Evolutionary conservation across 2,888 invertebrate species (phyloP), one percentile per base, ranked within the genome.

Genomic region (Trissoscelio sp.): DNA sequence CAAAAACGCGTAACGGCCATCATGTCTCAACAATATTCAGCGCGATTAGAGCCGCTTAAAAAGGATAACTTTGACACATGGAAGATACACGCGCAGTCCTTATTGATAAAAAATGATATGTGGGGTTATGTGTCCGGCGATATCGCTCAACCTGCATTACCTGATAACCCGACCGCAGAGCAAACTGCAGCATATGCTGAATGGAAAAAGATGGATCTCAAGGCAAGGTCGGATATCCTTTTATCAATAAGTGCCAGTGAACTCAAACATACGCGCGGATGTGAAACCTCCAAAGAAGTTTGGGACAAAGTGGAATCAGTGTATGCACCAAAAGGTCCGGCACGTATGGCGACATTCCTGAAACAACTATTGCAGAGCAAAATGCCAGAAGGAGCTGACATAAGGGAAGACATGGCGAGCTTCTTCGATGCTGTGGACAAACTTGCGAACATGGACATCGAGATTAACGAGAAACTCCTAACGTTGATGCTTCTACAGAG

Each of bases 391-490:
- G 75, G 78, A 9, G 81, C 34, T 0, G 81, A 82, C 55, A 31
- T 82, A 3, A 9, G 66, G 2, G 58, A 77, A 34, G 80, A 85
- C 24, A n/a, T 83, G 7, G 31, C 57, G 1, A 51, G 77, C 14
- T 83, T 83, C 48, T 83, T 80, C 51, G 83, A 84, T 5, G 69
- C 70, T 3, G 80, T 84, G 9, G 84, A 85, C 34, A 85, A 83
- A 60, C 57, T 85, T 1, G 42, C 28, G 0, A 64, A 58, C 1
- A 82, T 85, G 83, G 77, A 82, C 1, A 66, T 85, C 1, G 75
- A 77, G 0, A 77, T 85, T n/a, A 82, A 83, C 44, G 46, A 46
- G 7, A 82, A 84, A 22, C 42, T 84, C 0, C 39, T 82, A 1
- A 46, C 64, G 3, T 34, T 81, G 9, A 80, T 82, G 75, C n/a